These are phyloP conservation scores for Drosophila niveifrons DNA, from an alignment of 2,888 invertebrate species.

Conservation along the genomic window DNA sequence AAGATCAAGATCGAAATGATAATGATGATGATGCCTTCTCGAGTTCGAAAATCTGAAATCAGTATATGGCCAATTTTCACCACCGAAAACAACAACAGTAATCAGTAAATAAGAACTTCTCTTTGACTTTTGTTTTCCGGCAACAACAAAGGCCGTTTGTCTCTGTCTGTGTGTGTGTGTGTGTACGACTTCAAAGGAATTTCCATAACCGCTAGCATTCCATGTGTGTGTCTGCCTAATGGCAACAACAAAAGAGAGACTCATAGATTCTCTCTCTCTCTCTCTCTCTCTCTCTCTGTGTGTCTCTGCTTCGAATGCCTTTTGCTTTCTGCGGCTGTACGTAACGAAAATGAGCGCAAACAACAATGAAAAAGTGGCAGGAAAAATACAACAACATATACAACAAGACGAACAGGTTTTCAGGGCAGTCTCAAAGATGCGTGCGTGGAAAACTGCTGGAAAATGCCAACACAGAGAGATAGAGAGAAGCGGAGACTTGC, in stretches of 20 bases:
- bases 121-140: slow-evolving; percentile 57
- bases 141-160: slow-evolving; percentile 42
- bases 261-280: slow-evolving; percentile 34
- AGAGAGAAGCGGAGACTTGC: slow-evolving; percentile 3
- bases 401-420: slow-evolving; percentile 68
- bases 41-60: slow-evolving; percentile 7
- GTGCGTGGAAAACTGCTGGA: slow-evolving; percentile 64
- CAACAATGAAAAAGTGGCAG: slow-evolving; percentile 65
- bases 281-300: slow-evolving; percentile 24
- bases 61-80: slow-evolving; percentile 70
- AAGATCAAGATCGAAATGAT: slow-evolving; percentile 26
- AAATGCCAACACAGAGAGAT: slow-evolving; percentile 48
- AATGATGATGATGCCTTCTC: slow-evolving; percentile 44
- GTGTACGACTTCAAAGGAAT: slow-evolving; percentile 69
- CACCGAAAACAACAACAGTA: slow-evolving; percentile 50
- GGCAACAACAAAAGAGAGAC: slow-evolving; percentile 55
- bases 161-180: slow-evolving; percentile 26
- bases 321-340: slow-evolving; percentile 75
- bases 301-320: slow-evolving; percentile 56
- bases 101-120: slow-evolving; percentile 37
- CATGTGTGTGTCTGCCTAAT: slow-evolving; percentile 56
- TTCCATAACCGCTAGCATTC: slow-evolving; percentile 80
- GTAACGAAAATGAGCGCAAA: slow-evolving; percentile 74
- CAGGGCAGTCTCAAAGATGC: slow-evolving; percentile 50
- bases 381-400: slow-evolving; percentile 56